These are phyloP conservation scores for Megaceryle maxima DNA, from an alignment of 2,113 vertebrate species.

Conservation along the genomic window DNA sequence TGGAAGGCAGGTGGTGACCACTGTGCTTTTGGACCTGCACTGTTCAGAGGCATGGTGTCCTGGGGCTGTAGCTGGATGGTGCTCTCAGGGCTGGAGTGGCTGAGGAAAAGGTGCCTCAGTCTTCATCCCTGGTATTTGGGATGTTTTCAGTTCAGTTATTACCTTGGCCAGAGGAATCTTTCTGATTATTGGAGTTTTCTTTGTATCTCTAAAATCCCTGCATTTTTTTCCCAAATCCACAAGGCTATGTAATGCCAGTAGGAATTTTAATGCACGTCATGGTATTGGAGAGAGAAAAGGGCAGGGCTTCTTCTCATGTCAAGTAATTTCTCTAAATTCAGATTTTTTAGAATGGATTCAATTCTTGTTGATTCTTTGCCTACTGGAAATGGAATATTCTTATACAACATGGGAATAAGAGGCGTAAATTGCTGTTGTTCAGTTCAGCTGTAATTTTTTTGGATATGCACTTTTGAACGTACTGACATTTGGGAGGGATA, in stretches of 20 bases:
- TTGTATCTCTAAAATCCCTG: neutral
- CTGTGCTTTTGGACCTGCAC: neutral
- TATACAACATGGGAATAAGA: neutral
- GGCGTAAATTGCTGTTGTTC: neutral
- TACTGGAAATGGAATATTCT: neutral
- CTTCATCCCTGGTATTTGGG: neutral
- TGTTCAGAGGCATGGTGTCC: neutral
- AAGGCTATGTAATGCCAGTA: neutral
- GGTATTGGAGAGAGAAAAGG: neutral
- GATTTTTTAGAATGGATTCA: neutral
- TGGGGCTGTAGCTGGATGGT: neutral
- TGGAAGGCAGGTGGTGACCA: neutral
- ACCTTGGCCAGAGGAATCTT: neutral
- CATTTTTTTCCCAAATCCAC: neutral
- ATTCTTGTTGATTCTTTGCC: neutral
- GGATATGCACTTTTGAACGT: neutral
- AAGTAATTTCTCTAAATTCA: neutral
- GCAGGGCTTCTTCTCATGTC: neutral
- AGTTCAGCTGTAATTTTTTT: neutral
- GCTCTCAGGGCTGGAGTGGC: neutral
- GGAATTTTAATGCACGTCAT: neutral
- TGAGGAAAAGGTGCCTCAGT: neutral
- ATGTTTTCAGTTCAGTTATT: neutral
- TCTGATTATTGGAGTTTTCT: neutral
- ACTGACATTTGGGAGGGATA: neutral